Conservation (phyloP, 2,113 vertebrate genomes). For the Ahaetulla prasina region DNA sequence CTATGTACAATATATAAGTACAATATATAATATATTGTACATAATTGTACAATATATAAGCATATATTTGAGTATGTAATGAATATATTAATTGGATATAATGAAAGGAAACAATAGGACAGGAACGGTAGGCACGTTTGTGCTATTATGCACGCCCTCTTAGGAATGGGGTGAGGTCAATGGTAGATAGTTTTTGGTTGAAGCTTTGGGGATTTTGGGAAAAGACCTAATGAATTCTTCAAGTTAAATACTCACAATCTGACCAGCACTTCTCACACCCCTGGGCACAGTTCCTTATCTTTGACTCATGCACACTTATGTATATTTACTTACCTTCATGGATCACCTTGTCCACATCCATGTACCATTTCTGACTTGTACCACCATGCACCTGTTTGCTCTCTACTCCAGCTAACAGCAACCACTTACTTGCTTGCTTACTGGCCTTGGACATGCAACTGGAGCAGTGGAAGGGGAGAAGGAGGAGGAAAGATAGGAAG, state of each 20-base stretch:
- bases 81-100: too few relatives aligned
- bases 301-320: neutral
- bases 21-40: too few relatives aligned
- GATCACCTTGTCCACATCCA: neutral
- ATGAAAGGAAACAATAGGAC: too few relatives aligned
- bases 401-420: neutral
- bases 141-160: too few relatives aligned
- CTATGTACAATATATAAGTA: too few relatives aligned
- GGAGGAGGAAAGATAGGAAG: too few relatives aligned
- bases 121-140: too few relatives aligned
- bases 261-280: neutral
- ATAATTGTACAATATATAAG: too few relatives aligned
- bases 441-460: neutral
- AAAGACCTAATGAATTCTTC: neutral
- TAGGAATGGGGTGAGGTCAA: too few relatives aligned
- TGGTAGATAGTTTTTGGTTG: too few relatives aligned
- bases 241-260: neutral
- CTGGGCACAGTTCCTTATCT: neutral
- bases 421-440: neutral
- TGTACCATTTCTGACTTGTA: neutral
- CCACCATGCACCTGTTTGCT: neutral
- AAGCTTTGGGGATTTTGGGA: too few relatives aligned
- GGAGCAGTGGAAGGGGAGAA: neutral
- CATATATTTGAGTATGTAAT: too few relatives aligned
- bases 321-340: neutral